A percentile compares a stretch with the other conserved stretches of the same genome.
Conservation (phyloP, 2,113 vertebrate species). For the Vireo altiloquus region DNA sequence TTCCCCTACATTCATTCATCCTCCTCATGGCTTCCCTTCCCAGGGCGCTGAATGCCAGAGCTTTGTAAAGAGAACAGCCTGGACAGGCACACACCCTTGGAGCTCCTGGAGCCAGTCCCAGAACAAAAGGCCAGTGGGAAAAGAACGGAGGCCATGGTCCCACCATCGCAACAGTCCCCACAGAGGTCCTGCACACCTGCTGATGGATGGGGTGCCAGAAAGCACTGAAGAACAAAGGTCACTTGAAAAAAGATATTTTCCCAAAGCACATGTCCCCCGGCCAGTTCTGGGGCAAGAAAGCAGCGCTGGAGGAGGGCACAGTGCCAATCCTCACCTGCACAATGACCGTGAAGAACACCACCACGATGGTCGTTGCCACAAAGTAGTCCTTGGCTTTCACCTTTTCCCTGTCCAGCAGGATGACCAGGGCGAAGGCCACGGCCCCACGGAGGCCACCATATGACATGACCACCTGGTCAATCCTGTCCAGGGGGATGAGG, state of each 20-base stretch:
- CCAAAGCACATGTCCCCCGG: background rate
- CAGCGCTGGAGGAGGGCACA: background rate
- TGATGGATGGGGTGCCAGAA: background rate
- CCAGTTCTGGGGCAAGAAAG: background rate
- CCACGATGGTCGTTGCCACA: constrained; percentile 93
- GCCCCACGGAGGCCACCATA: constrained; percentile 94
- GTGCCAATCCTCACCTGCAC: constrained; percentile 84
- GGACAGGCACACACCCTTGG: background rate
- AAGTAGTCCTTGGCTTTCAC: constrained; percentile 97
- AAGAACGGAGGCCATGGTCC: fast-evolving
- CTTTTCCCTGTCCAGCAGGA: constrained; percentile 82
- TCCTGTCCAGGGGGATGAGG: constrained; percentile 90
- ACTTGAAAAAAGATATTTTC: background rate
- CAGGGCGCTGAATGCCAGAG: fast-evolving
- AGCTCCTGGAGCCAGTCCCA: background rate
- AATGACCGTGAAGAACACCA: constrained; percentile 97
- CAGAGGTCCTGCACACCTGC: fast-evolving
- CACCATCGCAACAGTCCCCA: fast-evolving
- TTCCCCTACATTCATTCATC: background rate
- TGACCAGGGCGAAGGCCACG: constrained; percentile 92
- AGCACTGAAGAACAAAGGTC: background rate
- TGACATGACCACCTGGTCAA: constrained; percentile 98
- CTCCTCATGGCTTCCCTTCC: fast-evolving
- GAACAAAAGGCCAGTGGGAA: background rate
- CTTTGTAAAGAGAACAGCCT: background rate